Conservation (phyloP, 2,797 vertebrate species). For the Falco rusticolus region DNA sequence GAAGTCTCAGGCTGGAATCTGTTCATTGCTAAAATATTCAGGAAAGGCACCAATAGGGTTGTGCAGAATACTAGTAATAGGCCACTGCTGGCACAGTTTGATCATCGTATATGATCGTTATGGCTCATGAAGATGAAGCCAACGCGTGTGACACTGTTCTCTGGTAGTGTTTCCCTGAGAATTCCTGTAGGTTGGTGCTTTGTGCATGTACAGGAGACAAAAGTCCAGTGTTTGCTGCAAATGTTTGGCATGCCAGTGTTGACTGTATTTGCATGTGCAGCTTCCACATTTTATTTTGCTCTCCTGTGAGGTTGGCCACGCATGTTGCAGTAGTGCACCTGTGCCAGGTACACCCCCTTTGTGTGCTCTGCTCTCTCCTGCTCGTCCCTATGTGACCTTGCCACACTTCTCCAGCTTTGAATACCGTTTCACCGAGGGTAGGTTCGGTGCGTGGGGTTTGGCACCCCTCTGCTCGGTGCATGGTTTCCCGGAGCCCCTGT, state of each 20-base stretch:
- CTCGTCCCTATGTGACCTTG: fast-evolving
- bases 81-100: fast-evolving
- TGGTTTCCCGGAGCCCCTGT: not conserved
- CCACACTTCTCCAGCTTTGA: not conserved
- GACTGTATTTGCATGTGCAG: fast-evolving
- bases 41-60: not conserved
- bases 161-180: not conserved
- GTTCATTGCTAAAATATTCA: not conserved
- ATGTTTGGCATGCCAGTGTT: fast-evolving
- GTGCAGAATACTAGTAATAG: not conserved
- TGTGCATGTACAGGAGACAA: fast-evolving
- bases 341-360: fast-evolving
- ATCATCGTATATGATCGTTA: fast-evolving
- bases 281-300: fast-evolving
- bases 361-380: not conserved
- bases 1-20: not conserved
- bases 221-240: fast-evolving
- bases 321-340: fast-evolving
- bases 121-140: fast-evolving
- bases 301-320: fast-evolving
- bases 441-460: not conserved
- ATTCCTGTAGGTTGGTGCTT: not conserved
- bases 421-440: fast-evolving
- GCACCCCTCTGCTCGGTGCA: not conserved
- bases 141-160: fast-evolving